Percentiles rank a stretch among this genome's conserved stretches.
Evolutionary conservation across 1,140 invertebrate species (phyloP).

Genomic region (Pomphorhynchus laevis): DNA sequence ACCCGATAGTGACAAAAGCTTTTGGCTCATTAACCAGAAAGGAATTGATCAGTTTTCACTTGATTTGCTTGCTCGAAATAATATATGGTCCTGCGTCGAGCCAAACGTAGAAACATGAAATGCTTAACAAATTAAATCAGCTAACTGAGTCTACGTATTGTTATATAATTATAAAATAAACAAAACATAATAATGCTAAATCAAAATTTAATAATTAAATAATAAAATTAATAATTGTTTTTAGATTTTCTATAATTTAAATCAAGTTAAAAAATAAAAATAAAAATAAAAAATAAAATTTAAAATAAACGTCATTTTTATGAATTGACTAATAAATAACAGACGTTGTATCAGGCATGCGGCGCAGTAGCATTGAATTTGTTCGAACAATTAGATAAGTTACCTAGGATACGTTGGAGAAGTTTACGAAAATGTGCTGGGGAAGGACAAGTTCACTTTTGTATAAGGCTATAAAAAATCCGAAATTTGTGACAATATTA

Average conservation of each 20-base stretch:
- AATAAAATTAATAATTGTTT: too few relatives aligned
- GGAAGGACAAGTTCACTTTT: slow-evolving; percentile 86
- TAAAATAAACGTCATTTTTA: too few relatives aligned
- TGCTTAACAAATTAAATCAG: slow-evolving; percentile 36
- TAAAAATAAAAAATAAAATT: too few relatives aligned
- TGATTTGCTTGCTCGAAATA: slow-evolving; percentile 71
- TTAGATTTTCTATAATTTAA: too few relatives aligned
- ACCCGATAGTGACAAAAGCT: slow-evolving; percentile 37
- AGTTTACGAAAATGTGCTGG: slow-evolving; percentile 83
- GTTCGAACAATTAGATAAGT: slow-evolving; percentile 25
- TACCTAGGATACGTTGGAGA: slow-evolving; percentile 56
- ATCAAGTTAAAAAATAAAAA: too few relatives aligned
- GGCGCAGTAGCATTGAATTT: slow-evolving; percentile 83
- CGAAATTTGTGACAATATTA: slow-evolving; percentile 69
- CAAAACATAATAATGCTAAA: too few relatives aligned
- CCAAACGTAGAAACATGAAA: slow-evolving; percentile 96
- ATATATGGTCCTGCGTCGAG: slow-evolving; percentile 63
- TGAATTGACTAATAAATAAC: too few relatives aligned
- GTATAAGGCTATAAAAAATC: slow-evolving; percentile 75
- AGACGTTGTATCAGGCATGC: too few relatives aligned
- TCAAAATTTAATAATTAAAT: too few relatives aligned
- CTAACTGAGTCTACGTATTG: too few relatives aligned
- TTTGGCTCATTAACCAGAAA: slow-evolving; percentile 93
- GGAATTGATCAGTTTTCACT: slow-evolving; percentile 87
- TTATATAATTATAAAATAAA: too few relatives aligned